Evolutionary conservation across 2,113 vertebrate genomes (phyloP).

Genomic region (Rhinolophus sinicus): DNA sequence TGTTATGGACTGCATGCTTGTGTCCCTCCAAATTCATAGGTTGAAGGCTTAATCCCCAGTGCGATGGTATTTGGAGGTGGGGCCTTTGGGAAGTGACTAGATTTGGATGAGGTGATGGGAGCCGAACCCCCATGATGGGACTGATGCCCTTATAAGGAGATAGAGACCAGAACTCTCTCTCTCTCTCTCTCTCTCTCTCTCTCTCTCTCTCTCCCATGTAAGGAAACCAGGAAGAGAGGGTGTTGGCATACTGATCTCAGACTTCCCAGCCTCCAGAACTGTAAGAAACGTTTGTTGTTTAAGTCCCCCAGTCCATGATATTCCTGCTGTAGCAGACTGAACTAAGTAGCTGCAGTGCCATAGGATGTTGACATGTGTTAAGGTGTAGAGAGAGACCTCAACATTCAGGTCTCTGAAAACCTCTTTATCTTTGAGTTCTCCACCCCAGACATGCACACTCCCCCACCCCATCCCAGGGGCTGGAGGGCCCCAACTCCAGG

Average conservation of each 20-base stretch:
- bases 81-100: neutral
- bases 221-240: neutral
- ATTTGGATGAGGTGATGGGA: neutral
- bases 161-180: neutral
- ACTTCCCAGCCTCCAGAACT: neutral
- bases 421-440: neutral
- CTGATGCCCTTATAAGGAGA: neutral
- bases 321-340: neutral
- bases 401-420: neutral
- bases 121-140: neutral
- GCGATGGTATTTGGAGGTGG: neutral
- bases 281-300: too few relatives aligned
- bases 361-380: neutral
- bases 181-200: neutral
- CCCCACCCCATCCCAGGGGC: accelerated
- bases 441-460: neutral
- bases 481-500: neutral
- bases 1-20: too few relatives aligned
- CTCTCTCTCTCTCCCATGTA: neutral
- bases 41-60: neutral
- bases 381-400: neutral
- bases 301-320: neutral
- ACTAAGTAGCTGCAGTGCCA: neutral
- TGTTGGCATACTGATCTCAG: neutral
- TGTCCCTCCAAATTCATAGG: neutral